These are phyloP conservation scores for Amphipyra berbera DNA, from an alignment of 2,888 invertebrate genomes.

Conservation along the genomic window DNA sequence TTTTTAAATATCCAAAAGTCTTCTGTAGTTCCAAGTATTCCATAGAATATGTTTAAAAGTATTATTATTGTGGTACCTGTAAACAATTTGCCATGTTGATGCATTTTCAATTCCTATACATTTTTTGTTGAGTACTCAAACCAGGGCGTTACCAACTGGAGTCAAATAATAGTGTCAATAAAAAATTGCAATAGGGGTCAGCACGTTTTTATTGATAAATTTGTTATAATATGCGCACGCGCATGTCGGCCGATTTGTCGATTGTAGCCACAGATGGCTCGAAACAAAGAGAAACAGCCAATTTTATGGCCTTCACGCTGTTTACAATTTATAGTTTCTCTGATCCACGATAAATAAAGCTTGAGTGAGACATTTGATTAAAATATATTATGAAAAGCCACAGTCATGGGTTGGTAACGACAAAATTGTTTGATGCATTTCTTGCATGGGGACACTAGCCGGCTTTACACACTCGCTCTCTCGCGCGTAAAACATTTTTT, in stretches of 20 bases:
- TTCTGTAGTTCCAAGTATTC: slow-evolving; percentile 37
- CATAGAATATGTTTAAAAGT: slow-evolving; percentile 33
- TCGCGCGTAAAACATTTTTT: too few relatives aligned
- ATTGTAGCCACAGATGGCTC: neutral
- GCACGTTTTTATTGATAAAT: neutral
- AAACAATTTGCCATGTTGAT: slow-evolving; percentile 20
- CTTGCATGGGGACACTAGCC: neutral
- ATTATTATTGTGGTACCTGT: slow-evolving; percentile 33
- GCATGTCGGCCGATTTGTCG: neutral
- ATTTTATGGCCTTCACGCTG: too few relatives aligned
- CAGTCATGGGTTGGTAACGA: neutral
- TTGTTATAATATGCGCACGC: slow-evolving; percentile 1
- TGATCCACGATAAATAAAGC: neutral
- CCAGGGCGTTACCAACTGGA: slow-evolving; percentile 6
- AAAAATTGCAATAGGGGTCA: neutral
- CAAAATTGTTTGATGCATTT: too few relatives aligned
- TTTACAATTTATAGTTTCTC: too few relatives aligned
- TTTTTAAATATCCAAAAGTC: slow-evolving; percentile 34
- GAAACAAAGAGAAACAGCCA: neutral
- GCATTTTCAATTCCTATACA: slow-evolving; percentile 33
- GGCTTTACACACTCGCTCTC: too few relatives aligned
- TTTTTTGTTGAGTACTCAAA: neutral
- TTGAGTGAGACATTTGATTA: neutral
- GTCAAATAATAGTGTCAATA: neutral
- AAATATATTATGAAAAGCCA: too few relatives aligned